phyloP scores from a whole-genome alignment of 2,797 vertebrate genomes.

The Poeciliopsis paucimaculata region DNA sequence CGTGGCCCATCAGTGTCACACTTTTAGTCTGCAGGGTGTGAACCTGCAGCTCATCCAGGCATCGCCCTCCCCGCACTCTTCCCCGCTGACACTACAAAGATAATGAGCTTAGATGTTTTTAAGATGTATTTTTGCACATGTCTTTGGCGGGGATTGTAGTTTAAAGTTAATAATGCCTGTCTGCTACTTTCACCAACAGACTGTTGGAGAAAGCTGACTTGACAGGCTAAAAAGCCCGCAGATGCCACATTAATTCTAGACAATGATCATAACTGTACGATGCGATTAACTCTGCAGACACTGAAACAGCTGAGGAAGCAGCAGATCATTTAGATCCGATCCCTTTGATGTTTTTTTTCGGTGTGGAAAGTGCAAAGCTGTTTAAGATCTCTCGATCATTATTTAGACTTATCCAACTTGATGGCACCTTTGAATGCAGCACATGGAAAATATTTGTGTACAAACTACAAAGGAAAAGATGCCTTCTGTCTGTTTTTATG shows the following conservation, averaged over 20 bases:
- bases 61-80: neutral
- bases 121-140: conserved; percentile 66
- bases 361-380: neutral
- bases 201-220: conserved; percentile 19
- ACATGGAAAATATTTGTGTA: neutral
- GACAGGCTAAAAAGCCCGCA: conserved; percentile 30
- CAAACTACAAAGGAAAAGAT: neutral
- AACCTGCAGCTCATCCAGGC: conserved; percentile 61
- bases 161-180: conserved; percentile 61
- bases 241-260: conserved; percentile 31
- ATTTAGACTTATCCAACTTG: neutral
- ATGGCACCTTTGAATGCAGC: neutral
- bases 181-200: conserved; percentile 46
- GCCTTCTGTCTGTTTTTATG: neutral
- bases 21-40: conserved; percentile 40
- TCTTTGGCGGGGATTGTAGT: conserved; percentile 60
- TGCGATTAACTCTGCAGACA: conserved; percentile 9
- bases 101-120: conserved; percentile 80
- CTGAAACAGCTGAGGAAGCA: conserved; percentile 1
- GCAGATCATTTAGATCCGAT: conserved; percentile 1
- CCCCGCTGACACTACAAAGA: conserved; percentile 71
- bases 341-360: neutral
- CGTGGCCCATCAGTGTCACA: conserved; percentile 52
- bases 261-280: conserved; percentile 8
- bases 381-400: neutral